phyloP scores from a whole-genome alignment of 2,888 invertebrate genomes.

The Myathropa florea region DNA sequence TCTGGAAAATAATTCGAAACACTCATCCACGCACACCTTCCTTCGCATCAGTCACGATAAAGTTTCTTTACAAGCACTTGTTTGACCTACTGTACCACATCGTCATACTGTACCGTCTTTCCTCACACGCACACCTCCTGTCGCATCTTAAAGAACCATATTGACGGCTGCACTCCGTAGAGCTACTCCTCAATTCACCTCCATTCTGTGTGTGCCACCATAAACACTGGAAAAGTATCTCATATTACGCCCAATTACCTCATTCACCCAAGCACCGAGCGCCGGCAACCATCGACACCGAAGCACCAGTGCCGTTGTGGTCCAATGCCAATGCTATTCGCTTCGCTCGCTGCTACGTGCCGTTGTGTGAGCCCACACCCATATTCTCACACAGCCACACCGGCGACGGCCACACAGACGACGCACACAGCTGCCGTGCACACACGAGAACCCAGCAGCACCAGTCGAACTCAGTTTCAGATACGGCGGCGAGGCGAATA shows the following conservation, averaged over 20 bases:
- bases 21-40: too few relatives aligned
- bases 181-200: constrained; percentile 4
- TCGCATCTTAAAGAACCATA: background rate
- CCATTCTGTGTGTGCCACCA: background rate
- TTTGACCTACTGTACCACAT: background rate
- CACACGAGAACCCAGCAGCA: constrained; percentile 1
- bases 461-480: background rate
- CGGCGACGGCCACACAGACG: constrained; percentile 7
- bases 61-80: background rate
- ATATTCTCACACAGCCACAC: constrained; percentile 21
- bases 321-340: constrained; percentile 63
- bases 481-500: background rate
- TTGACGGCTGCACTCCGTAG: background rate
- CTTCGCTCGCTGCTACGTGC: background rate
- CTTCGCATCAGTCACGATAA: background rate
- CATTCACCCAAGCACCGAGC: constrained; percentile 13
- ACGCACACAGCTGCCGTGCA: constrained; percentile 2
- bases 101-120: background rate
- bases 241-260: constrained; percentile 49
- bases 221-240: constrained; percentile 21
- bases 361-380: constrained; percentile 42
- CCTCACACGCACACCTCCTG: background rate
- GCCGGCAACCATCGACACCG: background rate
- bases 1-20: too few relatives aligned
- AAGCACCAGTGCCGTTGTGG: constrained; percentile 5